Evolutionary conservation across 2,113 vertebrate genomes (phyloP).

Genomic region (Verasper variegatus): DNA sequence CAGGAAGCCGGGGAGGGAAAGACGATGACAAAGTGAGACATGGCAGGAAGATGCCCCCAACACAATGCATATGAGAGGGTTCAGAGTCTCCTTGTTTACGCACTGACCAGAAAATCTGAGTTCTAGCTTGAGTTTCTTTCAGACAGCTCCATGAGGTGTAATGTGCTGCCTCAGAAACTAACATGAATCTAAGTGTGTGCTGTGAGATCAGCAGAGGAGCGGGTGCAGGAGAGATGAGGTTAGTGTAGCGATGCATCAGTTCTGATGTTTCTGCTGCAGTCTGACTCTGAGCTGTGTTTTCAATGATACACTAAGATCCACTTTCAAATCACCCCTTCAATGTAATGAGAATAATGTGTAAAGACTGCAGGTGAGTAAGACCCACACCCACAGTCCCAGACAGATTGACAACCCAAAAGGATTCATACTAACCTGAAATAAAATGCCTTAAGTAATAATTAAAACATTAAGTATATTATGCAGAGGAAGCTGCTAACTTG

Average conservation of each 20-base stretch:
- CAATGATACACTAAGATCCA: too few species aligned
- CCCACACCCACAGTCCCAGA: too few species aligned
- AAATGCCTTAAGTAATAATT: background rate
- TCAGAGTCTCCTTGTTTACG: background rate
- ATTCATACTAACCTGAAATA: background rate
- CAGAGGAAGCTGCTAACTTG: background rate
- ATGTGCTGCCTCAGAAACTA: too few species aligned
- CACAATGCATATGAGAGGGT: background rate
- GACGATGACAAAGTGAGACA: background rate
- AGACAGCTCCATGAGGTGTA: slow-evolving; percentile 16
- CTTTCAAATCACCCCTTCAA: too few species aligned
- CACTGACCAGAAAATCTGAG: slow-evolving; percentile 20
- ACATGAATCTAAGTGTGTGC: too few species aligned
- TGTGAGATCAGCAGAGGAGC: too few species aligned
- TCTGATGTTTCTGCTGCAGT: too few species aligned
- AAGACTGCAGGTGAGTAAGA: too few species aligned
- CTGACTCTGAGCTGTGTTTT: too few species aligned
- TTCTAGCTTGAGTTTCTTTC: slow-evolving; percentile 2
- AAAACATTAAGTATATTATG: slow-evolving; percentile 12
- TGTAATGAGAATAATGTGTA: too few species aligned
- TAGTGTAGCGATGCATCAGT: too few species aligned
- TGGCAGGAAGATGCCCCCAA: background rate
- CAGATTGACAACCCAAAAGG: background rate
- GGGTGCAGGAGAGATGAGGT: too few species aligned
- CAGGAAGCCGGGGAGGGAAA: slow-evolving; percentile 24